These are phyloP conservation scores for Salarias fasciatus DNA, from an alignment of 2,797 vertebrate genomes.

Conservation along the genomic window DNA sequence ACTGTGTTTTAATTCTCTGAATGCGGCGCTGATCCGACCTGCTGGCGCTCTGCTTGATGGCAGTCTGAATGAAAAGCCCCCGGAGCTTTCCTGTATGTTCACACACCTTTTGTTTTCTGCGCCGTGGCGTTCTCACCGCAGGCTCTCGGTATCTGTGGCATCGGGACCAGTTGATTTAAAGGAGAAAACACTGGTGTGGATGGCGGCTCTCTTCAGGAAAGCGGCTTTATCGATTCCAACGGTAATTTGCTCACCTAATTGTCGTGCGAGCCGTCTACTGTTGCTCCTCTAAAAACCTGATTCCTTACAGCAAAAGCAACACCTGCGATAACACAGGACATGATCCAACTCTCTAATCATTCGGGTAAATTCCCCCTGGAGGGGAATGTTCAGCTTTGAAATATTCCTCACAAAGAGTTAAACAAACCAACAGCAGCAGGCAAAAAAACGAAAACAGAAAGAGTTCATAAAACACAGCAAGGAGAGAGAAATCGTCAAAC, in stretches of 20 bases:
- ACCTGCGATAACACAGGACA: neutral
- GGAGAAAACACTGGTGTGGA: neutral
- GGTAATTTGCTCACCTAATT: slow-evolving; percentile 5
- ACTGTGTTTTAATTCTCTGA: slow-evolving; percentile 61
- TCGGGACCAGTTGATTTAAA: neutral
- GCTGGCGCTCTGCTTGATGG: slow-evolving; percentile 40
- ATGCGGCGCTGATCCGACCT: slow-evolving; percentile 65
- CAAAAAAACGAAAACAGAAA: no score
- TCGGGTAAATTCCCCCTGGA: no score
- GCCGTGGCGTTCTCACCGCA: slow-evolving; percentile 32
- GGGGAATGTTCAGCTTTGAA: no score
- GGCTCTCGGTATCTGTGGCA: slow-evolving; percentile 18
- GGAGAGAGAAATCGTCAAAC: no score
- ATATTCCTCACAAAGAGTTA: no score
- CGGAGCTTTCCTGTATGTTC: slow-evolving; percentile 9
- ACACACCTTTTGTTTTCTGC: slow-evolving; percentile 37
- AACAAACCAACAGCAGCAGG: no score
- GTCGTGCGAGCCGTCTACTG: neutral
- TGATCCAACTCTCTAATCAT: no score
- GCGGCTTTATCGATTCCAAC: slow-evolving; percentile 3
- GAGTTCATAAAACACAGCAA: no score
- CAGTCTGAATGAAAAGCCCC: slow-evolving; percentile 46
- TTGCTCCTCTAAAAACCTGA: neutral
- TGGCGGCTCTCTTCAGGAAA: slow-evolving; percentile 9
- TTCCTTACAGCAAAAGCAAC: neutral